Percentiles rank a stretch among this genome's conserved stretches.
phyloP scores from a whole-genome alignment of 2,797 vertebrate genomes.

The Anabas testudineus region DNA sequence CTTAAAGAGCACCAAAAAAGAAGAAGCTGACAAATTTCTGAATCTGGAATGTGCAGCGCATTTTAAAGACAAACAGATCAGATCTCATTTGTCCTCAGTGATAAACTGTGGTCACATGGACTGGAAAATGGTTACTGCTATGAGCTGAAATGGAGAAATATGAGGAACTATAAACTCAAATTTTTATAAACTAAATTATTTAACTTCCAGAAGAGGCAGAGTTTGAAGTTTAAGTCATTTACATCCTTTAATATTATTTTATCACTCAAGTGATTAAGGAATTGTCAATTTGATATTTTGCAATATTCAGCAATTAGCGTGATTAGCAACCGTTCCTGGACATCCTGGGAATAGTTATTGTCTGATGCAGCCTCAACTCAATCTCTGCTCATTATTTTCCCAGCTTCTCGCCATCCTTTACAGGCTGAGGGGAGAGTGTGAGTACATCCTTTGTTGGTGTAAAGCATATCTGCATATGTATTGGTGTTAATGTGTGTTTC shows the following conservation, averaged over 20 bases:
- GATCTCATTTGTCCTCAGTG: neutral
- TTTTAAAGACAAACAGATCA: constrained; percentile 10
- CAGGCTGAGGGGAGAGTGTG: constrained; percentile 11
- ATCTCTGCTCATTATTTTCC: constrained; percentile 42
- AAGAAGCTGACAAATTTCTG: constrained; percentile 9
- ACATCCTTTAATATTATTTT: constrained; percentile 4
- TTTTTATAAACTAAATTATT: constrained; percentile 1
- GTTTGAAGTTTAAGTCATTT: constrained; percentile 1
- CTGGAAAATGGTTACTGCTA: constrained; percentile 3
- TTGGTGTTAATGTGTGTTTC: constrained; percentile 40
- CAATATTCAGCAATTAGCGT: constrained; percentile 30
- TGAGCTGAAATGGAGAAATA: neutral
- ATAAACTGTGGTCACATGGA: constrained; percentile 4
- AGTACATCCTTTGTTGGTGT: constrained; percentile 31
- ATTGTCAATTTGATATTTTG: constrained; percentile 24
- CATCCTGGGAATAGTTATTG: constrained; percentile 59
- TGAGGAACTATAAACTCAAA: neutral
- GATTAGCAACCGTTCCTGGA: too few species aligned
- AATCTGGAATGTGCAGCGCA: neutral
- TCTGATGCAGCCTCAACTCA: constrained; percentile 27
- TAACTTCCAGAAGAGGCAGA: neutral
- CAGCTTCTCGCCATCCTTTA: constrained; percentile 18
- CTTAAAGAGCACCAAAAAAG: constrained; percentile 10
- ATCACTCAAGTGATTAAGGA: neutral
- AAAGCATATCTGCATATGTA: constrained; percentile 53